These are phyloP conservation scores for Stramonita haemastoma DNA, from an alignment of 2,888 invertebrate genomes.

Conservation along the genomic window DNA sequence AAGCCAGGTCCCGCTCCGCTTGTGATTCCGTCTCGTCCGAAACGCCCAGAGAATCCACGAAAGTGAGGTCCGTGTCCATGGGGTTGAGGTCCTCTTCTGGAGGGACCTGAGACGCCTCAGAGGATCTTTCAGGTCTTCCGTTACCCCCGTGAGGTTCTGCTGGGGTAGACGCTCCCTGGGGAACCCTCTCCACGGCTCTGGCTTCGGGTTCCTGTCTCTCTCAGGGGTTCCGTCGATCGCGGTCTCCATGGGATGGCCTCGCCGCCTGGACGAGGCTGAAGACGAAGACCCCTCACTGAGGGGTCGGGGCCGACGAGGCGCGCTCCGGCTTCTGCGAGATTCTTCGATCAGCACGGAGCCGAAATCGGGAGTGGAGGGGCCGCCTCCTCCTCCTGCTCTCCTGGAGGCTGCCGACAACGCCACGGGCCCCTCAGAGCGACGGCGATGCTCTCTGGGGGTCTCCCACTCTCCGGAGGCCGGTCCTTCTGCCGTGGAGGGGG, in stretches of 20 bases:
- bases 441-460: background rate
- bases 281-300: constrained; percentile 18
- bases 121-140: background rate
- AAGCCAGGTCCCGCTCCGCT: background rate
- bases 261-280: background rate
- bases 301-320: constrained; percentile 23
- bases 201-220: background rate
- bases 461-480: background rate
- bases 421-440: background rate
- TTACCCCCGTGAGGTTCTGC: background rate
- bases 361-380: constrained; percentile 33
- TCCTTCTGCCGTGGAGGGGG: constrained; percentile 20
- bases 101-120: background rate
- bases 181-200: background rate
- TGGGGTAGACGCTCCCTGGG: background rate
- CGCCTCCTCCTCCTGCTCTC: too few species aligned
- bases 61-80: background rate
- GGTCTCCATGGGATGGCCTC: constrained; percentile 21
- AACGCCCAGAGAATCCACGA: too few species aligned
- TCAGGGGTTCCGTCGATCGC: background rate
- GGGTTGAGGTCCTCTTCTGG: constrained; percentile 16
- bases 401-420: background rate
- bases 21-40: background rate
- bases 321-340: constrained; percentile 29
- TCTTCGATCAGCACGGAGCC: constrained; percentile 31